Percentiles rank a stretch among this genome's conserved stretches.
phyloP scores from a whole-genome alignment of 2,797 vertebrate genomes.

The Gymnothorax javanicus region DNA sequence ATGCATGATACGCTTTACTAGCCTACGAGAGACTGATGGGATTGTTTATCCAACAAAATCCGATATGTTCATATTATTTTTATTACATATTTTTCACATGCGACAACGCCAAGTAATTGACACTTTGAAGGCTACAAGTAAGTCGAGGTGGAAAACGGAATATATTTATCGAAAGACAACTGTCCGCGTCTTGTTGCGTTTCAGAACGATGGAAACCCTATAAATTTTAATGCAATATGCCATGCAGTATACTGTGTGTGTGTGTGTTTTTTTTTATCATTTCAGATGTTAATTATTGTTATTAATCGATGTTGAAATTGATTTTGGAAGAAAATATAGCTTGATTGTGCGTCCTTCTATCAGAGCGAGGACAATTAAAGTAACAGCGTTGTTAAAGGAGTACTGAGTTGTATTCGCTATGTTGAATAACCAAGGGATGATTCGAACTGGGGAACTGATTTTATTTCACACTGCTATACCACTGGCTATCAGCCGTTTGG shows the following conservation, averaged over 20 bases:
- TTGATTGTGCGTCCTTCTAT: not conserved
- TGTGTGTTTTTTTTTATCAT: not conserved
- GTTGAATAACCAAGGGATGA: not conserved
- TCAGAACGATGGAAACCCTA: not conserved
- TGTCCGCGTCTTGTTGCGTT: not conserved
- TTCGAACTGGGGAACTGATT: not conserved
- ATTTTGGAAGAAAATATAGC: not conserved
- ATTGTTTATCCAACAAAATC: not conserved
- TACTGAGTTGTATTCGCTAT: not conserved
- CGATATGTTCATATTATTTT: not conserved
- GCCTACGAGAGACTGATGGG: not conserved
- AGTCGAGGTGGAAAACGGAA: not conserved
- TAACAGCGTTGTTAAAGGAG: not conserved
- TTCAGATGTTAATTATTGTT: not conserved
- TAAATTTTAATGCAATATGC: not conserved
- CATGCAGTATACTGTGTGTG: not conserved
- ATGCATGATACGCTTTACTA: not conserved
- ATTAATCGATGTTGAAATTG: not conserved
- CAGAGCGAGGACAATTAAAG: not conserved
- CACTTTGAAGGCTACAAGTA: not conserved
- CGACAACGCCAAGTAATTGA: not conserved
- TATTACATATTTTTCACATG: not conserved
- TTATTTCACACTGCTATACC: not conserved
- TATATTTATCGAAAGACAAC: not conserved
- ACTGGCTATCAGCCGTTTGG: not conserved